A percentile compares a stretch with the other conserved stretches of the same genome.
Conservation (phyloP, 1,140 invertebrate species). For the Brachystomella parvula region DNA sequence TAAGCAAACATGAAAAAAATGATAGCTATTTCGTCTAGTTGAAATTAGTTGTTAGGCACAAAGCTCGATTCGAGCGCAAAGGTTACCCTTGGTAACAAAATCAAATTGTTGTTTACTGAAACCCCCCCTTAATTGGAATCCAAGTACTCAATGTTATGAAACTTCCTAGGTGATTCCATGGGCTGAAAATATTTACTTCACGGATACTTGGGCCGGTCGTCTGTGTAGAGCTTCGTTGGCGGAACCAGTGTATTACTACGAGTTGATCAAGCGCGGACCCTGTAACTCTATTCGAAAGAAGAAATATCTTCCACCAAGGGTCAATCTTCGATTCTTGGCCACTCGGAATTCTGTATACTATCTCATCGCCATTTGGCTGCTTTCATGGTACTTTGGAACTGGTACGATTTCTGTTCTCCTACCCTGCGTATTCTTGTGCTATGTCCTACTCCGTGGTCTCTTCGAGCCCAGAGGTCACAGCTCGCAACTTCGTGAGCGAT, state of each 20-base stretch:
- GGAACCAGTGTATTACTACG: slow-evolving; percentile 19
- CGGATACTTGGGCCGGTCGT: slow-evolving; percentile 10
- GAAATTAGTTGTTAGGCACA: no score
- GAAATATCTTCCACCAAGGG: slow-evolving; percentile 29
- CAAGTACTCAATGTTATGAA: no score
- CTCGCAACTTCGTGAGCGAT: background rate
- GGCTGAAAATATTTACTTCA: slow-evolving; percentile 20
- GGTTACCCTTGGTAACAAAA: no score
- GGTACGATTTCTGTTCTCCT: background rate
- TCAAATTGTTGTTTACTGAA: no score
- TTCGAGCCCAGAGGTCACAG: background rate
- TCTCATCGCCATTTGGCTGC: background rate
- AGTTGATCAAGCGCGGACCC: slow-evolving; percentile 13
- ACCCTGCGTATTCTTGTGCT: background rate
- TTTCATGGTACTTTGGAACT: background rate
- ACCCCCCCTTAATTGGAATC: no score
- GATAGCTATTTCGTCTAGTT: no score
- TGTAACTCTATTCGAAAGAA: background rate
- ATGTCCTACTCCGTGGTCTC: background rate
- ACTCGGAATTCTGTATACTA: background rate
- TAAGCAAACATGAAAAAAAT: no score
- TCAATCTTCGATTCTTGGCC: slow-evolving; percentile 16
- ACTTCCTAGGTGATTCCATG: background rate
- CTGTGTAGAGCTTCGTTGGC: slow-evolving; percentile 25
- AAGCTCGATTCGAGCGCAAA: no score